Conservation (phyloP, 1,140 invertebrate species). For the Pseudachorutes palmiensis region DNA sequence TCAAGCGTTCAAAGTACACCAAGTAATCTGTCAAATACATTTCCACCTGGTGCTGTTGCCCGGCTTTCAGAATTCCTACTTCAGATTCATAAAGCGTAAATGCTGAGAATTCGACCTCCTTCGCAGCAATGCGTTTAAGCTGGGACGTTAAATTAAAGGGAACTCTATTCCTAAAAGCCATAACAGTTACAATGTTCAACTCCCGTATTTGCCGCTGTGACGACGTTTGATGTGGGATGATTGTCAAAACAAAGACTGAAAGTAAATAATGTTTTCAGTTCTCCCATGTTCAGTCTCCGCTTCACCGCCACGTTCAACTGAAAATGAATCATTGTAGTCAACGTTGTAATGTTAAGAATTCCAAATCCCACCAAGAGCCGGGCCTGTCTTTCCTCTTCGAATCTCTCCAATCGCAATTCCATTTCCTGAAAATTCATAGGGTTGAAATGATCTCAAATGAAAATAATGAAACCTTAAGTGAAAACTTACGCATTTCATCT, state of each 20-base stretch:
- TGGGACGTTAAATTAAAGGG: background rate
- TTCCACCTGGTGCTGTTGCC: too few relatives aligned
- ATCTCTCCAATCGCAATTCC: too few relatives aligned
- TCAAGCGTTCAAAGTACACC: too few relatives aligned
- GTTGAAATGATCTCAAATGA: too few relatives aligned
- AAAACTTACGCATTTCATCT: background rate
- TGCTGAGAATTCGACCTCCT: background rate
- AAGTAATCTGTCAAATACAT: too few relatives aligned
- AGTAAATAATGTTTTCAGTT: background rate
- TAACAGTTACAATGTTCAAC: background rate
- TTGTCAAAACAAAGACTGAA: background rate
- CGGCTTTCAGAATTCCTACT: too few relatives aligned
- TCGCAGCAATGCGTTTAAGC: background rate
- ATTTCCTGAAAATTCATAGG: too few relatives aligned
- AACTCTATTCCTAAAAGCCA: background rate
- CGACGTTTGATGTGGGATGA: background rate
- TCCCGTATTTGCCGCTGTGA: background rate
- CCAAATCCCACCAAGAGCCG: too few relatives aligned
- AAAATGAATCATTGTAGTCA: background rate
- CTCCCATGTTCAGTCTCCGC: background rate
- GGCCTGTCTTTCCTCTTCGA: too few relatives aligned
- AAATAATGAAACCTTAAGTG: too few relatives aligned
- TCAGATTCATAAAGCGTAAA: background rate
- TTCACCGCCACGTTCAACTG: background rate
- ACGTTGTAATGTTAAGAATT: background rate